These are phyloP conservation scores for Apodemia hepburni DNA, from an alignment of 2,888 invertebrate genomes.

Conservation along the genomic window DNA sequence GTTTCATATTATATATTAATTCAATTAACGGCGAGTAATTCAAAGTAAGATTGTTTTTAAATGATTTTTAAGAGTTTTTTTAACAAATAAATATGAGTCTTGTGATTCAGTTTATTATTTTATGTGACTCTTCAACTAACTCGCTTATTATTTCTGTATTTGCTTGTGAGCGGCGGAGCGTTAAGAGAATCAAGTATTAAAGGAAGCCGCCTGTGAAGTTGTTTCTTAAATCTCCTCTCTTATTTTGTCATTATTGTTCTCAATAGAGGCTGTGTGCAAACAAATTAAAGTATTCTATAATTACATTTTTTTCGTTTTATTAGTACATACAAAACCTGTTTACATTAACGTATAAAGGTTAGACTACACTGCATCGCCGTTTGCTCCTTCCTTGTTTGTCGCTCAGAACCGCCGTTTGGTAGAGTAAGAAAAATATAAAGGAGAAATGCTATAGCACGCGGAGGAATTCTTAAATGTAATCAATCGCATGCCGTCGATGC, in stretches of 20 bases:
- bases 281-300: conserved; percentile 77
- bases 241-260: conserved; percentile 59
- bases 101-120: conserved; percentile 9
- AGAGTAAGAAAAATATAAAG: no score
- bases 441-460: no score
- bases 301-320: conserved; percentile 36
- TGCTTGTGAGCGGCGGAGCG: conserved; percentile 9
- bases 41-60: conserved; percentile 7
- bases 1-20: background rate
- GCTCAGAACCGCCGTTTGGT: no score
- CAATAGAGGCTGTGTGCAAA: conserved; percentile 77
- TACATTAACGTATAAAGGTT: no score
- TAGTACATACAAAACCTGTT: no score
- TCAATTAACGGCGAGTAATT: background rate
- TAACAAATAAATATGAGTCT: conserved; percentile 14
- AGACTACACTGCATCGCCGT: no score
- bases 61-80: conserved; percentile 9
- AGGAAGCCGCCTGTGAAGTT: conserved; percentile 12
- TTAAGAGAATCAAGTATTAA: conserved; percentile 12
- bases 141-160: conserved; percentile 10
- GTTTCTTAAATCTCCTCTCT: conserved; percentile 38
- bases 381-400: no score
- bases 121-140: conserved; percentile 11
- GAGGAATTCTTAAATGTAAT: no score
- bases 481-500: no score